Base-by-base conservation (phyloP, 2,888 invertebrate species). In the Ectemnius cavifrons region DNA sequence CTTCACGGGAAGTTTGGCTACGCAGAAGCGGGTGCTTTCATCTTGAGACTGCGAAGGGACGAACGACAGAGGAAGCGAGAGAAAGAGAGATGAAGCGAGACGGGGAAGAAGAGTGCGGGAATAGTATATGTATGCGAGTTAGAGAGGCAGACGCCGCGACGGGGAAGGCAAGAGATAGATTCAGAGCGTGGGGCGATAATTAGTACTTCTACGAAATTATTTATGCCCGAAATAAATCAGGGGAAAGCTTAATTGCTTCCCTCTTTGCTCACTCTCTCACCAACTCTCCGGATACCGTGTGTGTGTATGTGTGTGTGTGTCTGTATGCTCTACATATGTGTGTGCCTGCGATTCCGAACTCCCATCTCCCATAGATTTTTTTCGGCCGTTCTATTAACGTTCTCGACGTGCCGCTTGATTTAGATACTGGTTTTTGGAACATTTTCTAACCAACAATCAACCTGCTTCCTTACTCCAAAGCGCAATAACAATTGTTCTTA, bases 161-260 rank as follows among this genome's bases (percentile, higher is more conserved):
- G 56, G 23, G 49, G 11, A 28, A 61, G 63, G 71, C 66, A 68
- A 71, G 74, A 84, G 80, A 86, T 84, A 83, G 86, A 81, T 86
- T 67, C 83, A 78, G 80, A 78, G 82, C 73, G 75, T 52, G 75
- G 57, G 83, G 83, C 87, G 85, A 89, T 89, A 89, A 89, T 89
- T 89, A 89, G 89, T 88, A 87, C 87, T 88, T 88, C 89, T 89
- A 87, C 87, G 66, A 88, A 88, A 89, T 89, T 89, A 89, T 89
- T 89, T 89, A 89, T 89, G 87, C 86, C 86, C 80, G 73, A 84
- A 85, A 89, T 89, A 89, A 89, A 89, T 89, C 88, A 89, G 82
- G 84, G 83, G 85, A 87, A 85, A 87, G 85, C 86, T 88, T 88
- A 89, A 89, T 89, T 89, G 88, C 88, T 86, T 87, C 85, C 84